Base-by-base conservation (phyloP, 2,888 invertebrate genomes). In the Agrochola lota region DNA sequence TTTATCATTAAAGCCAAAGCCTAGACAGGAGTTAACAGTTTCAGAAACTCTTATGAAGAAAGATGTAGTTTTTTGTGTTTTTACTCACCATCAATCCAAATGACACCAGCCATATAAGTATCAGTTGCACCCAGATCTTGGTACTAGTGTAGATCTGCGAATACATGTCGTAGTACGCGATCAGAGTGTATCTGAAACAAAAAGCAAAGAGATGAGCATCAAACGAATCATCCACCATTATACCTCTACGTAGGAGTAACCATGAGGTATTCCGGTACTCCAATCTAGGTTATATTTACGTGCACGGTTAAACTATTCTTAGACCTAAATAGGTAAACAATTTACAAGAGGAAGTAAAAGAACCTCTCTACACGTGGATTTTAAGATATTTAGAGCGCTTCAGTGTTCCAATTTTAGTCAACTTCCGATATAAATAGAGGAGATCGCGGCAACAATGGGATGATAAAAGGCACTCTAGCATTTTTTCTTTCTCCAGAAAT, bases 161-260 rank as follows among this genome's bases (percentile, higher is more conserved):
- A 95, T 99, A 99, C 92, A 98, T 97, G 84, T 98, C 98, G 92
- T 98, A 98, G 93, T 98, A 98, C 59, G 98, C 98, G 91, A 99
- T 99, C 89, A 99, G 95, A 62, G 98, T 98, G 95, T 98, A 99
- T 94, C 98, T 98, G 97, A 52, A 97, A 97, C 85, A 85, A 89
- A 66, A 78, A 4, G n/a, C 23, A 59, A 43, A 52, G 4, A 49
- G 26, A 67, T 83, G 23, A 81, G 30, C 46, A 71, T 74, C 71
- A 46, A 49, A 60, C 35, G 46, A 64, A 63, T 46, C 7, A 46
- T 23, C 23, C 4, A 55, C 46, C 40, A 49, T 20, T 26, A 59
- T 20, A 49, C 23, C 26, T 35, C 26, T 30, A 46, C 57, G 57
- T 55, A 49, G 52, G 26, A 30, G 60, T 17, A n/a, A 30, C 17